Conservation (phyloP, 2,888 invertebrate species). For the Hecatera dysodea region DNA sequence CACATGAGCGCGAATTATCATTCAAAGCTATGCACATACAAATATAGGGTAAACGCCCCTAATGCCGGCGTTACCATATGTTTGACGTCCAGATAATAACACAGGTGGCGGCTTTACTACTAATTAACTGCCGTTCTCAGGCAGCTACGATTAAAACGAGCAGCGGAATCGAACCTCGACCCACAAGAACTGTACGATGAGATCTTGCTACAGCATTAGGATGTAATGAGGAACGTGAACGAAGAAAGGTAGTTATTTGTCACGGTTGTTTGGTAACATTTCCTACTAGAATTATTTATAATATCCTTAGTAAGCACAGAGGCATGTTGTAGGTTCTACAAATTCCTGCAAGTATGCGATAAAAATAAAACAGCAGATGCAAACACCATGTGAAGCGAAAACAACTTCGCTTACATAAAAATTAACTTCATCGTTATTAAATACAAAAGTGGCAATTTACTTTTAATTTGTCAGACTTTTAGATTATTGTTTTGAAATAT, state of each 20-base stretch:
- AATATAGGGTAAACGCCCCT: slow-evolving; percentile 80
- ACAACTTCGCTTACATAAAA: slow-evolving; percentile 15
- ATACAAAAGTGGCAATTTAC: slow-evolving; percentile 59
- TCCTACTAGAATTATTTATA: slow-evolving; percentile 18
- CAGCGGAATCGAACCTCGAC: slow-evolving; percentile 76
- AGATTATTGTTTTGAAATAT: slow-evolving; percentile 80
- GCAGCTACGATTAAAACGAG: slow-evolving; percentile 79
- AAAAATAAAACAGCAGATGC: slow-evolving; percentile 31
- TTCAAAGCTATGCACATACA: slow-evolving; percentile 75
- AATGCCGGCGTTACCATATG: slow-evolving; percentile 73
- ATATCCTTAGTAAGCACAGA: slow-evolving; percentile 9
- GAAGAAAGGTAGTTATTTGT: slow-evolving; percentile 67
- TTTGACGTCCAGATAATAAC: slow-evolving; percentile 83
- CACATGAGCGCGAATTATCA: slow-evolving; percentile 77
- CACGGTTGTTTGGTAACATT: slow-evolving; percentile 69
- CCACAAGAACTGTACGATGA: slow-evolving; percentile 63
- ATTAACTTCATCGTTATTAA: slow-evolving; percentile 39
- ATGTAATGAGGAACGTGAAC: slow-evolving; percentile 69
- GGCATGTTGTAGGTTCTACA: neutral
- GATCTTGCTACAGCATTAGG: slow-evolving; percentile 65
- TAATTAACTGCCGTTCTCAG: slow-evolving; percentile 82
- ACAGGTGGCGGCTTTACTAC: slow-evolving; percentile 71
- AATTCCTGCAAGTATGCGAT: slow-evolving; percentile 8
- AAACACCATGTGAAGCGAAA: slow-evolving; percentile 27
- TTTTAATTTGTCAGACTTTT: slow-evolving; percentile 69